These are phyloP conservation scores for Thumatha senex DNA, from an alignment of 2,888 invertebrate genomes.

Conservation along the genomic window DNA sequence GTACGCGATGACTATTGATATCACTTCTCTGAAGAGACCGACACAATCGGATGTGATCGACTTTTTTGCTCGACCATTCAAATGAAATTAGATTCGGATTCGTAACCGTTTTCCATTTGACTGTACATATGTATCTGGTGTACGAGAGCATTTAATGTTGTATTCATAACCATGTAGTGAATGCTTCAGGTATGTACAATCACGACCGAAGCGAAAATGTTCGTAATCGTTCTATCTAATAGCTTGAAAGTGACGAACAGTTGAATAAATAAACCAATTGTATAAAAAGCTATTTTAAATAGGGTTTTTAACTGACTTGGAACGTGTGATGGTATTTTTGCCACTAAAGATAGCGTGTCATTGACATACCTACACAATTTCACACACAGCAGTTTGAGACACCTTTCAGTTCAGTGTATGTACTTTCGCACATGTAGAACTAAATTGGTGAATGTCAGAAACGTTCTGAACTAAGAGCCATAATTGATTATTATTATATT, in stretches of 20 bases:
- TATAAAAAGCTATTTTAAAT: constrained; percentile 11
- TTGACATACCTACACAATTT: neutral
- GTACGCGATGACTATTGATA: constrained; percentile 73
- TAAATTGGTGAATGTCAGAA: too few species aligned
- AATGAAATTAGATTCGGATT: constrained; percentile 75
- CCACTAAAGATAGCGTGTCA: constrained; percentile 3
- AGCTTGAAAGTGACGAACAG: neutral
- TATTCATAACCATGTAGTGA: constrained; percentile 1
- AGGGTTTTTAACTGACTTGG: neutral
- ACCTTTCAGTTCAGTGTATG: too few species aligned
- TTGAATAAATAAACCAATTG: constrained; percentile 1
- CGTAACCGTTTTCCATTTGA: constrained; percentile 52
- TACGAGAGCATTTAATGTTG: constrained; percentile 3
- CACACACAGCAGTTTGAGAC: too few species aligned
- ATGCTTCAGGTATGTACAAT: neutral
- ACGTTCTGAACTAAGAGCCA: too few species aligned
- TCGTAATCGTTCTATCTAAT: neutral
- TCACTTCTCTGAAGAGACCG: constrained; percentile 65
- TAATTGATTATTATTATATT: too few species aligned
- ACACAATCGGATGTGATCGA: constrained; percentile 68
- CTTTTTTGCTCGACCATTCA: constrained; percentile 70
- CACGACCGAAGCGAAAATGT: neutral
- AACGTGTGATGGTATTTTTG: constrained; percentile 16
- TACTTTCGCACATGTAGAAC: too few species aligned
- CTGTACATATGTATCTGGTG: constrained; percentile 11